These are phyloP conservation scores for Podotricha telesiphe DNA, from an alignment of 2,888 invertebrate species.

Conservation along the genomic window DNA sequence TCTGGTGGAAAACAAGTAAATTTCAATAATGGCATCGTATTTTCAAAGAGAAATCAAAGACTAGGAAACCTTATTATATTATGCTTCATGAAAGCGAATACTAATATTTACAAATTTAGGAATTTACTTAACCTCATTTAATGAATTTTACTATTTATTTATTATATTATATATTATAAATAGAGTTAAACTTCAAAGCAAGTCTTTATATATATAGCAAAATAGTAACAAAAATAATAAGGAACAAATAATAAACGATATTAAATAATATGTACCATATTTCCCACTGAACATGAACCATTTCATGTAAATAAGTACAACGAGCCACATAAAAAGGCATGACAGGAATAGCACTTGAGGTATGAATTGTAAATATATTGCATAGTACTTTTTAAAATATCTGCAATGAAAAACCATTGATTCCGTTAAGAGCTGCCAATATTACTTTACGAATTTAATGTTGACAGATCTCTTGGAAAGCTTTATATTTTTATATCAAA, in stretches of 20 bases:
- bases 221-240: background rate
- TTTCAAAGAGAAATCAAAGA: background rate
- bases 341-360: conserved; percentile 94
- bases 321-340: conserved; percentile 94
- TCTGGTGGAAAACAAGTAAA: background rate
- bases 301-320: conserved; percentile 93
- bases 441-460: background rate
- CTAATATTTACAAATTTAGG: background rate
- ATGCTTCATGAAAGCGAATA: background rate
- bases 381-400: conserved; percentile 84
- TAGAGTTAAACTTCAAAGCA: too few relatives aligned
- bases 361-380: conserved; percentile 90
- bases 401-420: conserved; percentile 58
- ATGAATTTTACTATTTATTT: too few relatives aligned
- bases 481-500: too few relatives aligned
- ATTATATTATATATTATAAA: too few relatives aligned
- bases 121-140: background rate
- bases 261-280: conserved; percentile 51
- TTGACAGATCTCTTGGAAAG: background rate
- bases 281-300: conserved; percentile 87
- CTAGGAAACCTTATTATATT: background rate
- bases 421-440: background rate
- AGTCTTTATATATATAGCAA: too few relatives aligned
- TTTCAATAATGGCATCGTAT: background rate
- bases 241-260: background rate